Percentiles rank a stretch among this genome's conserved stretches.
Evolutionary conservation across 92 coral and sea anemone species (phyloP).

Genomic region (Diadumene lineata): DNA sequence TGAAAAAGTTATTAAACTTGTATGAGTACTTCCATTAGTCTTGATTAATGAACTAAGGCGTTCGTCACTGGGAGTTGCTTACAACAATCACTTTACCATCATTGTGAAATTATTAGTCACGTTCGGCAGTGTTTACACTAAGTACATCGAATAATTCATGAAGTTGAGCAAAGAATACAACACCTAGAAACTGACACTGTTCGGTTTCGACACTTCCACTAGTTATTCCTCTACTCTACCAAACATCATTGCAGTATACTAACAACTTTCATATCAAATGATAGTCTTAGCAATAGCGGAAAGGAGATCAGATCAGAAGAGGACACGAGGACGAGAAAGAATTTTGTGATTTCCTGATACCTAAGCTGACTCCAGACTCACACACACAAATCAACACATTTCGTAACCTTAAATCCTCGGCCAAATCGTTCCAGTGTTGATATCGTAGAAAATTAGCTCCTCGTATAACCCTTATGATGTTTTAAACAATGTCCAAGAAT

Average conservation of each 20-base stretch:
- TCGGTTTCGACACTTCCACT: constrained; percentile 23
- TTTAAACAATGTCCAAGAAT: constrained; percentile 4
- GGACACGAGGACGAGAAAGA: constrained; percentile 41
- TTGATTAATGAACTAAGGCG: not conserved
- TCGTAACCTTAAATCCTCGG: constrained; percentile 8
- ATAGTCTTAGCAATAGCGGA: constrained; percentile 15
- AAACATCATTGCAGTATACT: not conserved
- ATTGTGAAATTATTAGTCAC: constrained; percentile 38
- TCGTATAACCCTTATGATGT: not conserved
- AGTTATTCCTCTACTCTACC: not conserved
- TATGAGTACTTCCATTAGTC: not conserved
- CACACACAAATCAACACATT: constrained; percentile 15
- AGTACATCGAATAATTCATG: constrained; percentile 34
- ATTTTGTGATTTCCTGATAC: constrained; percentile 39
- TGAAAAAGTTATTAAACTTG: constrained; percentile 26
- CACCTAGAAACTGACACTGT: constrained; percentile 38
- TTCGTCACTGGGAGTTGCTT: constrained; percentile 7
- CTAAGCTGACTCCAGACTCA: not conserved
- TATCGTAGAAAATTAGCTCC: not conserved
- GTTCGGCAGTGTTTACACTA: constrained; percentile 48
- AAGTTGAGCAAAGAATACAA: constrained; percentile 36
- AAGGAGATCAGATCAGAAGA: constrained; percentile 14
- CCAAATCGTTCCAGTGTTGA: not conserved
- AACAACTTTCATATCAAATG: not conserved
- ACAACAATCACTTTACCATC: constrained; percentile 16